Percentiles rank a stretch among this genome's conserved stretches.
Conservation (phyloP, 2,797 vertebrate genomes). For the Hoplostethus atlanticus region DNA sequence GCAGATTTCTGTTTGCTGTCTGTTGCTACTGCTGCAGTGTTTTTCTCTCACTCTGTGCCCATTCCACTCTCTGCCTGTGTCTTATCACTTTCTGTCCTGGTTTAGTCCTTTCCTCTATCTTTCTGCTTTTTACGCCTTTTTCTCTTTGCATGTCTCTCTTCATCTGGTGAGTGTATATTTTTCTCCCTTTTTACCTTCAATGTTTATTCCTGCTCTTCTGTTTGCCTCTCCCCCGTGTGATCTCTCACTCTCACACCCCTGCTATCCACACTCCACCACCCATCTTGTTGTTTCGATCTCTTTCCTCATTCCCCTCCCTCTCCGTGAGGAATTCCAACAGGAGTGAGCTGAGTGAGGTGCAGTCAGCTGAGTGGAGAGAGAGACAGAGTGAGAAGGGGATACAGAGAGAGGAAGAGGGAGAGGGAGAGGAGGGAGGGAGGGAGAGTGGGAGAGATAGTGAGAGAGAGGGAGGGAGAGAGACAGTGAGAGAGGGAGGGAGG, state of each 20-base stretch:
- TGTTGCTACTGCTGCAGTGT: slow-evolving; percentile 45
- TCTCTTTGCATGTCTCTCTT: slow-evolving; percentile 6
- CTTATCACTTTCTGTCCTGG: slow-evolving; percentile 18
- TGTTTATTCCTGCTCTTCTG: background rate
- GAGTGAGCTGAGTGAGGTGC: slow-evolving; percentile 1
- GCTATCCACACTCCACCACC: background rate
- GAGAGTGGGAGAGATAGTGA: no score
- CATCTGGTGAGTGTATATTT: background rate
- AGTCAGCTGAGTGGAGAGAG: slow-evolving; percentile 22
- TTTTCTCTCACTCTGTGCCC: slow-evolving; percentile 25
- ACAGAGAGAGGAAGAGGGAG: background rate
- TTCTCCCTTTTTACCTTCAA: no score
- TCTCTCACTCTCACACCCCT: background rate
- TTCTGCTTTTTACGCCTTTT: background rate
- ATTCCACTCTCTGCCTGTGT: slow-evolving; percentile 6
- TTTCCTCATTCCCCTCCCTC: slow-evolving; percentile 32
- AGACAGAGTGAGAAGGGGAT: slow-evolving; percentile 1
- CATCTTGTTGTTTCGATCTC: slow-evolving; percentile 3
- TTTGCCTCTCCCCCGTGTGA: background rate
- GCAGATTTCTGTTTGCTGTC: slow-evolving; percentile 55
- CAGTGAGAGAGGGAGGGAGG: background rate
- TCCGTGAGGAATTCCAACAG: slow-evolving; percentile 8
- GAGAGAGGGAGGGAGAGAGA: no score
- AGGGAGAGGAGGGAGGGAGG: no score
- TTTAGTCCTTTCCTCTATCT: slow-evolving; percentile 1